phyloP scores from a whole-genome alignment of 1,140 invertebrate genomes.

The Ostrea edulis region DNA sequence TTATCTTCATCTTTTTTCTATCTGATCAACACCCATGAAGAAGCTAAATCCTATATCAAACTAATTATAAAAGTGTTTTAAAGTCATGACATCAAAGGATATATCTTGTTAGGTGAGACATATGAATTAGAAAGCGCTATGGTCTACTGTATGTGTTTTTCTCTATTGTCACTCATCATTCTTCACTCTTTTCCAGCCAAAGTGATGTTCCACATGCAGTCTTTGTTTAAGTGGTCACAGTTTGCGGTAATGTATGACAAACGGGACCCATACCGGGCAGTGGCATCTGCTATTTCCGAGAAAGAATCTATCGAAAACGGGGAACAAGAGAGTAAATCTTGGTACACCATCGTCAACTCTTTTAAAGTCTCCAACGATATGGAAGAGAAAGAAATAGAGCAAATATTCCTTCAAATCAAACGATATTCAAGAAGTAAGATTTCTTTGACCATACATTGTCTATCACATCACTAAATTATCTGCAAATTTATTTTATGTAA shows the following conservation, averaged over 20 bases:
- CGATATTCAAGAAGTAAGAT: constrained; percentile 68
- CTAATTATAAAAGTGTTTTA: too few species aligned
- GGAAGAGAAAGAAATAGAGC: constrained; percentile 57
- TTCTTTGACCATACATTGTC: neutral
- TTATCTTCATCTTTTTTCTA: too few species aligned
- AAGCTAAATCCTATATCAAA: too few species aligned
- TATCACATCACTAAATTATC: too few species aligned
- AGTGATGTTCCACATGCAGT: constrained; percentile 62
- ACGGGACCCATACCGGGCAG: constrained; percentile 57
- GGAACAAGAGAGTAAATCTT: constrained; percentile 38
- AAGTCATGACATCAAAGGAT: too few species aligned
- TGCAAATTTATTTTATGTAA: too few species aligned
- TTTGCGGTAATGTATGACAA: constrained; percentile 70
- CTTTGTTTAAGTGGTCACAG: constrained; percentile 64
- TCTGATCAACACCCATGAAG: too few species aligned
- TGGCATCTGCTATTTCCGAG: constrained; percentile 52
- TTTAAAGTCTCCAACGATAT: constrained; percentile 58
- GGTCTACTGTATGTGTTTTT: too few species aligned
- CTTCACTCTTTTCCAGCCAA: constrained; percentile 56
- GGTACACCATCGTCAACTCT: constrained; percentile 59
- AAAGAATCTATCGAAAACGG: neutral
- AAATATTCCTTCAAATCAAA: constrained; percentile 65
- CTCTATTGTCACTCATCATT: neutral
- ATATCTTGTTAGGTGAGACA: too few species aligned
- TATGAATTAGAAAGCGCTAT: too few species aligned